phyloP scores from a whole-genome alignment of 2,888 invertebrate genomes.

The Eurois occulta region DNA sequence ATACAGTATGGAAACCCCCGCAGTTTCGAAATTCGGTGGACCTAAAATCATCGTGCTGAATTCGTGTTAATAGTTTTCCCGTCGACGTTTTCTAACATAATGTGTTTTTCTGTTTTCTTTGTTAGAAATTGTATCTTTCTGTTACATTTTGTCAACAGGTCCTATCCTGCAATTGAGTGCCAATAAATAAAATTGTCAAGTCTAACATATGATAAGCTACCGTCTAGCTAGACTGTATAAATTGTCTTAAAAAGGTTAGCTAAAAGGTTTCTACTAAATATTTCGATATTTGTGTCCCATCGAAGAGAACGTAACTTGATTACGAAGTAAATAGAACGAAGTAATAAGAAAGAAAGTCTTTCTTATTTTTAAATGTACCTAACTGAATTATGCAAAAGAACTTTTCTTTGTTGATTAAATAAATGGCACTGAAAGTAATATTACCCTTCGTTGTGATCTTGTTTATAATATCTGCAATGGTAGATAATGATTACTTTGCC shows the following conservation, averaged over 20 bases:
- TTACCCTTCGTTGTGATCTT: neutral
- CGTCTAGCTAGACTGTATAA: neutral
- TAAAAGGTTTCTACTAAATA: neutral
- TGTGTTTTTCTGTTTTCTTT: neutral
- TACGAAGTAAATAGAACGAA: neutral
- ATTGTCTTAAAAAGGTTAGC: neutral
- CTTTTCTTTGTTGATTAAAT: neutral
- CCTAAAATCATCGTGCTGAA: neutral
- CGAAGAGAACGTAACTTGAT: neutral
- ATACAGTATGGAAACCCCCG: neutral
- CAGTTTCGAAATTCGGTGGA: neutral
- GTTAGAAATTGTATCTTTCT: neutral
- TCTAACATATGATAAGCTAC: neutral
- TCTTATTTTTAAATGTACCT: neutral
- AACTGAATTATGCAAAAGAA: neutral
- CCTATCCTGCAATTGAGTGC: neutral
- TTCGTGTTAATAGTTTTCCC: neutral
- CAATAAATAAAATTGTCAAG: neutral
- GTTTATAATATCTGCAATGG: constrained; percentile 5
- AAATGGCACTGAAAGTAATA: neutral
- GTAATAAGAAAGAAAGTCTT: neutral
- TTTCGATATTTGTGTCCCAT: neutral
- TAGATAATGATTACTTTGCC: neutral
- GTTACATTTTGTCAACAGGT: neutral
- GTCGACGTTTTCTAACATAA: neutral